These are phyloP conservation scores for Gadopsis marmoratus DNA, from an alignment of 2,797 vertebrate species.

Conservation along the genomic window DNA sequence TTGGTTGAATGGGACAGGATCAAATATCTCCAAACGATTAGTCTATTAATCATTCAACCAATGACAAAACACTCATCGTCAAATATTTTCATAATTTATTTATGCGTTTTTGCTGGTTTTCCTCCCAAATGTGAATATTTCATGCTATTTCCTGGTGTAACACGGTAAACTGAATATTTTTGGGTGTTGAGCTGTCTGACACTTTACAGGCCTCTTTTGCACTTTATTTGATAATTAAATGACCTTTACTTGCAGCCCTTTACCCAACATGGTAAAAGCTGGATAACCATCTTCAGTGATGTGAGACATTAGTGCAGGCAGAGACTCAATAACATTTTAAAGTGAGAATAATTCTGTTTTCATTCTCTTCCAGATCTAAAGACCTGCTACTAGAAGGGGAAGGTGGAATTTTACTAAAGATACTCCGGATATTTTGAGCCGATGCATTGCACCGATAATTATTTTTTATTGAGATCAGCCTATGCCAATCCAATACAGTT, in stretches of 20 bases:
- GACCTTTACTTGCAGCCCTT: background rate
- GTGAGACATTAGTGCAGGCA: background rate
- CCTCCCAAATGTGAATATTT: too few relatives aligned
- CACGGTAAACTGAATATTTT: background rate
- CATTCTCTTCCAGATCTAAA: constrained; percentile 74
- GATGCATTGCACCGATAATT: constrained; percentile 47
- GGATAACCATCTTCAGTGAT: background rate
- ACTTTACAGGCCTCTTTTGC: background rate
- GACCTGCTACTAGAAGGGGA: constrained; percentile 58
- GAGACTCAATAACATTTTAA: too few relatives aligned
- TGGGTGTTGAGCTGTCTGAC: background rate
- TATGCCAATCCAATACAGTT: constrained; percentile 64
- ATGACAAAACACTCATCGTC: too few relatives aligned
- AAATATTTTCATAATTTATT: too few relatives aligned
- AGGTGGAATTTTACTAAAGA: constrained; percentile 69
- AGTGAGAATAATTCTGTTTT: background rate
- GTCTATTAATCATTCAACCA: background rate
- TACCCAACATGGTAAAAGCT: background rate
- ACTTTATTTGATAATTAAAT: background rate
- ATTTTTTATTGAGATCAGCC: constrained; percentile 73
- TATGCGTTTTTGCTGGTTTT: too few relatives aligned
- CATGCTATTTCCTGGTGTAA: background rate
- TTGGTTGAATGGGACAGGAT: too few relatives aligned
- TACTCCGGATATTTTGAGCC: constrained; percentile 67
- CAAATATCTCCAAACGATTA: background rate